These are phyloP conservation scores for Pectinophora gossypiella DNA, from an alignment of 1,140 invertebrate genomes.

Conservation along the genomic window DNA sequence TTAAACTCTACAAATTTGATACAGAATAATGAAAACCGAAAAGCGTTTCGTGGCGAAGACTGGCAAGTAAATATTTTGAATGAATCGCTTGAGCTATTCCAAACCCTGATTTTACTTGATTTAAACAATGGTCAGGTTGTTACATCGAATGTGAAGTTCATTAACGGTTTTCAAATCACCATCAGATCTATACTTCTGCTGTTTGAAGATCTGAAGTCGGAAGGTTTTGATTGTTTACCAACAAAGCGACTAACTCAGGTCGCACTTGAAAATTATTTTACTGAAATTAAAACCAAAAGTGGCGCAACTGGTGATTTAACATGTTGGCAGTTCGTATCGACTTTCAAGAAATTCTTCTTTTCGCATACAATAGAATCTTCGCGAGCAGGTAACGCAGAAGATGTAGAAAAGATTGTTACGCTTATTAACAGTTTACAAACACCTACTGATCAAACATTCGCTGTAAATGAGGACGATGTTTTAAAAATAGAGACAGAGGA, in stretches of 20 bases:
- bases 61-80: background rate
- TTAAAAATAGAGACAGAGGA: background rate
- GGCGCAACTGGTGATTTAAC: background rate
- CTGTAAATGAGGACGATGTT: background rate
- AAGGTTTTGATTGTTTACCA: background rate
- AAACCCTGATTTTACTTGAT: slow-evolving; percentile 7
- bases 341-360: background rate
- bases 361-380: background rate
- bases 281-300: background rate
- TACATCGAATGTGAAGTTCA: slow-evolving; percentile 6
- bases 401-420: background rate
- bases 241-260: background rate
- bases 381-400: background rate
- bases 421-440: background rate
- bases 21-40: slow-evolving; percentile 14
- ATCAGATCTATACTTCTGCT: slow-evolving; percentile 11
- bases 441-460: too few species aligned
- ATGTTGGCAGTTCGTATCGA: background rate
- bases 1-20: slow-evolving; percentile 12
- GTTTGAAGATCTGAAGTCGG: background rate
- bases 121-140: slow-evolving; percentile 4
- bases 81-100: slow-evolving; percentile 5
- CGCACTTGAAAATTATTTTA: background rate
- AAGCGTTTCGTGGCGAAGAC: slow-evolving; percentile 9
- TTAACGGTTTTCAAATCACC: slow-evolving; percentile 9